Conservation (phyloP, 2,888 invertebrate genomes). For the Xylocampa areola region DNA sequence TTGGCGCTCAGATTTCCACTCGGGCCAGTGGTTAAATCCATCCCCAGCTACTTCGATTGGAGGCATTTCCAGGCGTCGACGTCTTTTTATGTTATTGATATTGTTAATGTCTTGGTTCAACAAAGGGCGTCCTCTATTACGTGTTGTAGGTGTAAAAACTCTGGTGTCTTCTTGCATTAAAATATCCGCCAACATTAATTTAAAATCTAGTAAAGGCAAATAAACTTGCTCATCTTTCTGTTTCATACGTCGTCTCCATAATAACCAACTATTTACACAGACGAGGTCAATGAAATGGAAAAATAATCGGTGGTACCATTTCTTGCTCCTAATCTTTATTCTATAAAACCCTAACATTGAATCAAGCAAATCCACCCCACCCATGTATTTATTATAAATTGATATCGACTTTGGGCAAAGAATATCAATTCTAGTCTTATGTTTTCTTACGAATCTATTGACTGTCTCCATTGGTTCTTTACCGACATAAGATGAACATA, state of each 20-base stretch:
- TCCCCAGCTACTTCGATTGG: constrained; percentile 43
- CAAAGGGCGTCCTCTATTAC: constrained; percentile 42
- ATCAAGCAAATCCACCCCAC: constrained; percentile 57
- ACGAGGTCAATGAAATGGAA: constrained; percentile 57
- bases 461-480: constrained; percentile 44
- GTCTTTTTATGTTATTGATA: constrained; percentile 12
- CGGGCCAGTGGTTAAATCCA: constrained; percentile 38
- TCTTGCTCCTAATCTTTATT: constrained; percentile 57
- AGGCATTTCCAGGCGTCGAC: constrained; percentile 39
- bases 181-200: constrained; percentile 34
- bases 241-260: constrained; percentile 49
- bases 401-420: constrained; percentile 51
- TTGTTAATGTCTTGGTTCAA: constrained; percentile 22
- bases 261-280: constrained; percentile 54
- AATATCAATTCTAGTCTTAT: constrained; percentile 47
- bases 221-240: constrained; percentile 41
- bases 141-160: constrained; percentile 45
- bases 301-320: constrained; percentile 59
- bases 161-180: constrained; percentile 28
- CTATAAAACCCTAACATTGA: constrained; percentile 57
- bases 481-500: constrained; percentile 55
- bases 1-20: constrained; percentile 33
- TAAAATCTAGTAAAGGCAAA: constrained; percentile 49
- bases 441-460: constrained; percentile 41
- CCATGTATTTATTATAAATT: constrained; percentile 52